Base-by-base conservation (phyloP, 2,797 vertebrate genomes). In the Tolypeutes matacus region DNA sequence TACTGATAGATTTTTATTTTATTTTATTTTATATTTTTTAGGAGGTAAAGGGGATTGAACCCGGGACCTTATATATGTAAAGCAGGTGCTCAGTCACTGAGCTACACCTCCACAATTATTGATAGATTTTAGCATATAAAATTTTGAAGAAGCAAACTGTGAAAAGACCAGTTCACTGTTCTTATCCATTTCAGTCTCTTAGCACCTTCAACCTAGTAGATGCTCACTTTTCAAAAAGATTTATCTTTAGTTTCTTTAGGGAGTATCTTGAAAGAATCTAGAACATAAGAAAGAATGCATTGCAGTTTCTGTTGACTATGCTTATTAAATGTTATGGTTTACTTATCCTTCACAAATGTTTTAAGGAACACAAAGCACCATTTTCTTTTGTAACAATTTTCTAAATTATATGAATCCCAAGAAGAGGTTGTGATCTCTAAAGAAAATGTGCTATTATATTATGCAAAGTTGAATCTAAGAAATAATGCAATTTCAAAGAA, bases 211-310 rank as follows among this genome's bases (percentile, higher is more conserved):
- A 3, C 36, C 58, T 21, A 29, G 46, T 1, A 42, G 18, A 65
- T 6, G 53, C 67, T 34, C n/a, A 36, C 84, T 42, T 56, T 42
- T 39, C 21, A 84, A 65, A 76, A 11, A 25, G 25, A 27, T 20
- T 46, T 7, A 23, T 17, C 85, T 70, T 34, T 0, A 15, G 77
- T 29, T 78, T 69, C 23, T 14, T 64, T 14, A 5, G 49, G 53
- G 17, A 17, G 15, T 51, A 8, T 4, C 5, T 0, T 12, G 17
- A 25, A 53, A 86, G 75, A 76, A 31, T 25, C 23, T 1, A 75
- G 25, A 56, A n/a, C 1, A 0, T 2, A 23, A 29, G 6, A 58
- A 27, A 36, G 64, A 36, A 25, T 0, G 58, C 25, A 12, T 0
- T 21, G 15, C 2, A 17, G 73, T 21, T 20, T 80, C 60, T 4